Base-by-base conservation (phyloP, 2,113 vertebrate genomes). In the Clarias magur region DNA sequence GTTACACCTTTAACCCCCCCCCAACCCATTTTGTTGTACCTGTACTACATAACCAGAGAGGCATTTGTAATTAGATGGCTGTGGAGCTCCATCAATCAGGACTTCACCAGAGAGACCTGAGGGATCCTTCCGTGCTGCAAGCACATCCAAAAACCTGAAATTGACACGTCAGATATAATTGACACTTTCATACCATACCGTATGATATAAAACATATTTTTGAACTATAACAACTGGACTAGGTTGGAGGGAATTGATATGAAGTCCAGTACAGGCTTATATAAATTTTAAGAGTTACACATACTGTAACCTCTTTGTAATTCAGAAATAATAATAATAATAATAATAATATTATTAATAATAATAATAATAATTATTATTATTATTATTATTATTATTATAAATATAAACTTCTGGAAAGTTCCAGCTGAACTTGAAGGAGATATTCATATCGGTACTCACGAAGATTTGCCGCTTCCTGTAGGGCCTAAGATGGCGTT, bases 391-490 rank as follows among this genome's bases (percentile, higher is more conserved):
- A n/a, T n/a, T n/a, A n/a, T n/a, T n/a, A n/a, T n/a, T n/a, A 48
- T 48, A 34, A 34, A 34, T 34, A 34, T 34, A 34, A 1, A 34
- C 30, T 34, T 34, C 30, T 34, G 30, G 30, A 34, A 34, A 34
- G 30, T 34, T 34, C 30, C 2, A 42, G 62, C 38, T 53, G 3
- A 67, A 54, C 15, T 27, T n/a, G 13, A 79, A 30, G 15, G 38
- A 21, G 3, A 34, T 27, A 72, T 23, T 48, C 7, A 34, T 34
- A 23, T 3, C 56, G 17, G 57, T 89, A 98, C 98, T 98, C 94
- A 99, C 98, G 97, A 99, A 91, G 98, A 99, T 93, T 99, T 99
- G 60, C 98, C 98, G 89, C 97, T 94, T 85, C 98, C 98, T 30
- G 97, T 99, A 4, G 97, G 97, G 89, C 98, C 98, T 88, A 99